These are phyloP conservation scores for Callimorpha dominula DNA, from an alignment of 2,888 invertebrate genomes.

Conservation along the genomic window DNA sequence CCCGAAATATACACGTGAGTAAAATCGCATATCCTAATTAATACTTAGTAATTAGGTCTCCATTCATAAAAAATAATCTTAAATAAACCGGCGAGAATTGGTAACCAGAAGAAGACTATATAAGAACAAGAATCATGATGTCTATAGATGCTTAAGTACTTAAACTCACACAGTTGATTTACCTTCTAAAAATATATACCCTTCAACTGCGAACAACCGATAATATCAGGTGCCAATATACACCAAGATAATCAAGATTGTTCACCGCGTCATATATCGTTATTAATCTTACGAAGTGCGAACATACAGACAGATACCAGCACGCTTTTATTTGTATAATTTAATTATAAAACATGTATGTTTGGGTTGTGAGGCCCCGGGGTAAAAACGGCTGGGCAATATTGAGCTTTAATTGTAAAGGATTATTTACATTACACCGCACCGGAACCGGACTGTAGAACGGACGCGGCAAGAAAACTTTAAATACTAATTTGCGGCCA, in stretches of 20 bases:
- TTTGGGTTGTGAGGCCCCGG: neutral
- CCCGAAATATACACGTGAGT: too few species aligned
- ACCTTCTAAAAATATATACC: constrained; percentile 9
- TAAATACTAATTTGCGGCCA: too few species aligned
- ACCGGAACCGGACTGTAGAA: neutral
- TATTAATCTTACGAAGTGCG: constrained; percentile 9
- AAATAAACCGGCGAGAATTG: too few species aligned
- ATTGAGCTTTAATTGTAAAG: neutral
- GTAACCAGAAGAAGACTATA: too few species aligned
- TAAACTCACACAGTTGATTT: neutral
- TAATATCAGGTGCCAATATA: constrained; percentile 7
- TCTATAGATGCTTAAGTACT: neutral
- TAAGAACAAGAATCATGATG: too few species aligned
- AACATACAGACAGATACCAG: constrained; percentile 14
- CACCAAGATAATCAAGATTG: constrained; percentile 11
- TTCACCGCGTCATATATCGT: neutral
- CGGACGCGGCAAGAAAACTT: too few species aligned
- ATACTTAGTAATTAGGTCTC: too few species aligned
- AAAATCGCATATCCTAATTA: too few species aligned
- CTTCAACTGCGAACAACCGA: neutral
- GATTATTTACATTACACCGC: neutral
- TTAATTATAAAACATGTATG: constrained; percentile 14
- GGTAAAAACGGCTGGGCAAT: neutral
- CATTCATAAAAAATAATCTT: too few species aligned
- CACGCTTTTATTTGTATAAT: constrained; percentile 7